Conservation (phyloP, 2,113 vertebrate genomes). For the Epinephelus cyanopodus region DNA sequence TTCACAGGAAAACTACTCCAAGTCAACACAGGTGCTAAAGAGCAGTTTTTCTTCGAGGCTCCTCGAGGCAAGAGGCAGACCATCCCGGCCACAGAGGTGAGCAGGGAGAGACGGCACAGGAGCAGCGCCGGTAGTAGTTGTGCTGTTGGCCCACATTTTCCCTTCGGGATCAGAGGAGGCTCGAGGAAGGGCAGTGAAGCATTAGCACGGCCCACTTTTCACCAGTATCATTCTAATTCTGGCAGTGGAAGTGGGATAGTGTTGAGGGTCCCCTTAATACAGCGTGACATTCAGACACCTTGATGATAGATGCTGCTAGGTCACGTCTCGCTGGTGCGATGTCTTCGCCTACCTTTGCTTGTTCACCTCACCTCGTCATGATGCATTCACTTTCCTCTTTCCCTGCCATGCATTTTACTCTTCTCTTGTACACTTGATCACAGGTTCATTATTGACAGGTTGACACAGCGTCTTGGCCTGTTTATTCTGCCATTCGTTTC, state of each 20-base stretch:
- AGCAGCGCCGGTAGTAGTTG: slow-evolving; percentile 30
- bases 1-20: slow-evolving; percentile 95
- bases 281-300: slow-evolving; percentile 55
- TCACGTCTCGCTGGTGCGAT: slow-evolving; percentile 11
- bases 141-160: slow-evolving; percentile 57
- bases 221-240: slow-evolving; percentile 75
- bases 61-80: slow-evolving; percentile 95
- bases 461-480: neutral
- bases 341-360: neutral
- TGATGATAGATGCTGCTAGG: slow-evolving; percentile 47
- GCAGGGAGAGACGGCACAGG: slow-evolving; percentile 47
- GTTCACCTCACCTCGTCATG: slow-evolving; percentile 21
- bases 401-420: slow-evolving; percentile 5
- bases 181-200: slow-evolving; percentile 71
- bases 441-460: neutral
- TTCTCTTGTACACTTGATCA: neutral
- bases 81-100: slow-evolving; percentile 93
- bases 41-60: slow-evolving; percentile 98
- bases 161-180: slow-evolving; percentile 54
- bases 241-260: slow-evolving; percentile 65
- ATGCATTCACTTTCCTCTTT: slow-evolving; percentile 1
- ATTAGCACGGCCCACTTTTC: slow-evolving; percentile 82
- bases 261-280: slow-evolving; percentile 52
- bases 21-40: slow-evolving; percentile 97
- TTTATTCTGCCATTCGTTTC: neutral